phyloP scores from a whole-genome alignment of 2,797 vertebrate genomes.

The Pempheris klunzingeri region DNA sequence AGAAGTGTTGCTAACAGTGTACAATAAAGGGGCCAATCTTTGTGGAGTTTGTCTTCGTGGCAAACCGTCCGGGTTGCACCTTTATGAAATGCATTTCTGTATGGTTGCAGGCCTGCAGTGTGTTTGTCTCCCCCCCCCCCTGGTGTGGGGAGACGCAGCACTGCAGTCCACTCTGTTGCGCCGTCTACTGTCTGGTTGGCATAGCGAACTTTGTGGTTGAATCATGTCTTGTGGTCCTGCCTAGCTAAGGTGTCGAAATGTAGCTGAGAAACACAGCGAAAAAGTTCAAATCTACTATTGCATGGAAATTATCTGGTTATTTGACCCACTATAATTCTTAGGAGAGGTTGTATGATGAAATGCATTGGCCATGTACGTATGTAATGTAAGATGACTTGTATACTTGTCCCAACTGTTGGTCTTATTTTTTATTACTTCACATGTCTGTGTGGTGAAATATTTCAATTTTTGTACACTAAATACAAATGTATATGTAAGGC shows the following conservation, averaged over 20 bases:
- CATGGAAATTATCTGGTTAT: slow-evolving; percentile 83
- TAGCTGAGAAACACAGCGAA: slow-evolving; percentile 76
- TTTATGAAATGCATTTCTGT: slow-evolving; percentile 81
- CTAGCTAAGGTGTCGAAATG: slow-evolving; percentile 78
- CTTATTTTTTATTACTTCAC: slow-evolving; percentile 85
- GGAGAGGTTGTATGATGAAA: slow-evolving; percentile 79
- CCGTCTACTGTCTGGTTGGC: slow-evolving; percentile 79
- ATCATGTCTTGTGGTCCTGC: slow-evolving; percentile 80
- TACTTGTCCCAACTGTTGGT: slow-evolving; percentile 83
- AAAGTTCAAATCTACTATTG: slow-evolving; percentile 76
- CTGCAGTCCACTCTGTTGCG: slow-evolving; percentile 60
- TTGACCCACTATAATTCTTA: slow-evolving; percentile 80
- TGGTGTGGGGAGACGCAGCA: slow-evolving; percentile 65
- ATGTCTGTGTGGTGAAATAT: slow-evolving; percentile 84
- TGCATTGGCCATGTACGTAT: slow-evolving; percentile 82
- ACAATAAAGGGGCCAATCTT: slow-evolving; percentile 69
- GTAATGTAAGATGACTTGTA: slow-evolving; percentile 84
- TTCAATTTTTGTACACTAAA: slow-evolving; percentile 87
- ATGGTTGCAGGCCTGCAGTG: slow-evolving; percentile 65
- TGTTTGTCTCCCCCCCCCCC: slow-evolving; percentile 67
- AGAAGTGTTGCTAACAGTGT: slow-evolving; percentile 76
- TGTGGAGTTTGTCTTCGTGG: slow-evolving; percentile 55
- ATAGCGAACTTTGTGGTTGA: slow-evolving; percentile 81
- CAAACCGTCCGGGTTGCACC: slow-evolving; percentile 60
- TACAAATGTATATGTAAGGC: slow-evolving; percentile 85